phyloP scores from a whole-genome alignment of 2,797 vertebrate species.

The Nyctibius grandis region DNA sequence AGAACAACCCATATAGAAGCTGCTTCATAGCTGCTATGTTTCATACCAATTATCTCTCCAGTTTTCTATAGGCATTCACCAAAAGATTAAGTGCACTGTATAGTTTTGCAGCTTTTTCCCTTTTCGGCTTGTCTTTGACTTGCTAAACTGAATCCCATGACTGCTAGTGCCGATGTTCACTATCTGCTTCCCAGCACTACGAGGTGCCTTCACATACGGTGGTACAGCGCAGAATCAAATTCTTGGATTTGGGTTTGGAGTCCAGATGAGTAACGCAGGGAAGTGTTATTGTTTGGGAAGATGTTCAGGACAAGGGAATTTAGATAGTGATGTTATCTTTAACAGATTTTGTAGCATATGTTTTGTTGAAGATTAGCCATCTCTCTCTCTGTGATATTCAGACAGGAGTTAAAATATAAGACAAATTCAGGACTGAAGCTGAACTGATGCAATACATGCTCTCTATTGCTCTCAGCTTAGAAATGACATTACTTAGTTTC shows the following conservation, averaged over 20 bases:
- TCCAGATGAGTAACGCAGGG: neutral
- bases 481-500: neutral
- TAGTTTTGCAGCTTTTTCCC: neutral
- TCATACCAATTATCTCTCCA: neutral
- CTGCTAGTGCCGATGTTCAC: neutral
- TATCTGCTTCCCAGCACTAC: neutral
- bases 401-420: neutral
- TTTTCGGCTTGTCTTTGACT: neutral
- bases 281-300: neutral
- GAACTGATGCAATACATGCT: neutral
- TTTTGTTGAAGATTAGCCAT: constrained; percentile 14
- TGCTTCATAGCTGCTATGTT: neutral
- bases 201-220: neutral
- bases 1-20: neutral
- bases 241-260: neutral
- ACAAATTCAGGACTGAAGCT: neutral
- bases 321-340: neutral
- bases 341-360: neutral
- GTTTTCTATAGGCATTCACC: neutral
- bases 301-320: neutral
- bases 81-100: neutral
- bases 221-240: neutral
- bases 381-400: neutral
- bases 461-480: neutral
- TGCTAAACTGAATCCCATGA: neutral